Percentiles rank a stretch among this genome's conserved stretches.
Conservation (phyloP, 2,888 invertebrate genomes). For the Brenthis ino region DNA sequence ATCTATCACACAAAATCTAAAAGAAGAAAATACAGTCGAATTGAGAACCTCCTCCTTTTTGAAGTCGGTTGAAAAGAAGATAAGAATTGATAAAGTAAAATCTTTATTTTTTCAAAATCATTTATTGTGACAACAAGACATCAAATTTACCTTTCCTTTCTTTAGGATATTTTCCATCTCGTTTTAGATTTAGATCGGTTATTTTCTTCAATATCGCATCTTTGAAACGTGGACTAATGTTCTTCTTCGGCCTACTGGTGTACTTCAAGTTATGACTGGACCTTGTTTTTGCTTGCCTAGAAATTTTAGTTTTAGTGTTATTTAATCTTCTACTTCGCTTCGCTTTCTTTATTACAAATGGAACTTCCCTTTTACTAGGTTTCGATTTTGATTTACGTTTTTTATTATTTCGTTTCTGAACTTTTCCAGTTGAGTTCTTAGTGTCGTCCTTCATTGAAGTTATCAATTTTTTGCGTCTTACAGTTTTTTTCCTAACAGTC, state of each 20-base stretch:
- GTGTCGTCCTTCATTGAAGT: background rate
- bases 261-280: constrained; percentile 19
- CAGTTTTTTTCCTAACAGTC: background rate
- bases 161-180: constrained; percentile 5
- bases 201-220: background rate
- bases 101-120: constrained; percentile 29
- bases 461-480: background rate
- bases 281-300: background rate
- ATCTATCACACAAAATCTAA: too few species aligned
- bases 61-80: background rate
- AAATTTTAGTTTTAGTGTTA: background rate
- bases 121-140: constrained; percentile 32
- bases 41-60: too few species aligned
- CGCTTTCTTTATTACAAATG: background rate
- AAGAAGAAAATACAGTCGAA: too few species aligned
- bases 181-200: constrained; percentile 11
- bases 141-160: constrained; percentile 33
- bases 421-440: background rate
- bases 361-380: background rate
- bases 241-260: background rate
- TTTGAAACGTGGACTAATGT: constrained; percentile 2
- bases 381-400: constrained; percentile 18
- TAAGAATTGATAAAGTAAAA: constrained; percentile 28
- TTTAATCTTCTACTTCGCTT: constrained; percentile 4
- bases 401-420: background rate